A percentile compares a stretch with the other conserved stretches of the same genome.
phyloP scores from a whole-genome alignment of 2,113 vertebrate species.

The Myiozetetes cayanensis region DNA sequence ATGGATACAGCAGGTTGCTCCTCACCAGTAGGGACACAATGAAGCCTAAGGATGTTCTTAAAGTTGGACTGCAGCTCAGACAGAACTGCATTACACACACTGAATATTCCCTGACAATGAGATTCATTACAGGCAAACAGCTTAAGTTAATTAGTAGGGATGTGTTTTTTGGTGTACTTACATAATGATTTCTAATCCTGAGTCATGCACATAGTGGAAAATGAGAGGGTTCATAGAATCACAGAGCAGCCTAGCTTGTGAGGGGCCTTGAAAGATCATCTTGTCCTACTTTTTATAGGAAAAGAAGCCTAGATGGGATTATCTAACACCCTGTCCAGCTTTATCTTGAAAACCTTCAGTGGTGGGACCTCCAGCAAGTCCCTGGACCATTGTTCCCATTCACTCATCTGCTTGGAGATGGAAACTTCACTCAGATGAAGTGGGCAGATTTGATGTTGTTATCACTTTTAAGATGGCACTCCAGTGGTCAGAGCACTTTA shows the following conservation, averaged over 20 bases:
- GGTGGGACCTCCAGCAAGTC: background rate
- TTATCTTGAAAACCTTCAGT: background rate
- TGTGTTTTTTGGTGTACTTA: background rate
- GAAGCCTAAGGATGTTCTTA: background rate
- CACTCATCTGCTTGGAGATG: background rate
- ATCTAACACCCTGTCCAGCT: background rate
- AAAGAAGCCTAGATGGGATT: background rate
- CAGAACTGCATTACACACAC: background rate
- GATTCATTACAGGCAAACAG: background rate
- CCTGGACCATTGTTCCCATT: background rate
- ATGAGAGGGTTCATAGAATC: background rate
- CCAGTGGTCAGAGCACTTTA: background rate
- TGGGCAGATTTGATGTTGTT: background rate
- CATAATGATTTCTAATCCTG: background rate
- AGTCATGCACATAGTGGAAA: background rate
- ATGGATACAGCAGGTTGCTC: background rate
- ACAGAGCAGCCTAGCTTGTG: background rate
- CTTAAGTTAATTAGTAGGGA: background rate
- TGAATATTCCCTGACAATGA: background rate
- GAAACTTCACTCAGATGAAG: background rate
- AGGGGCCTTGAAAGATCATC: background rate
- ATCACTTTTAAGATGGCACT: background rate
- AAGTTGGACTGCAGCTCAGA: background rate
- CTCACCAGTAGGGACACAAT: accelerated
- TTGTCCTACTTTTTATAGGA: background rate